A percentile compares a stretch with the other conserved stretches of the same genome.
These are phyloP conservation scores for Heteractis magnifica DNA, from an alignment of 92 coral and sea anemone genomes.

Conservation along the genomic window DNA sequence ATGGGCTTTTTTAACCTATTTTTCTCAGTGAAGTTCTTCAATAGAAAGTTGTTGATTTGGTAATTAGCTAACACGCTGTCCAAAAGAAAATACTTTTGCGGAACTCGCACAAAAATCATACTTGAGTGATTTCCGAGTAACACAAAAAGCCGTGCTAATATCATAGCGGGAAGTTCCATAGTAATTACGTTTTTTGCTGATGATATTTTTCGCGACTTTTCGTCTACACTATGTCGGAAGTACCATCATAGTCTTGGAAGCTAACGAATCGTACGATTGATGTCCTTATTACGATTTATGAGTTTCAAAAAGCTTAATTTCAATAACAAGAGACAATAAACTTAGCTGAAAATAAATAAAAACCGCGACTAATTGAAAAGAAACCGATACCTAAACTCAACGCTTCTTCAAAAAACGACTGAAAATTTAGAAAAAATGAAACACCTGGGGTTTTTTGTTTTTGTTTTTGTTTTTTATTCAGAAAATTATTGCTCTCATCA, in stretches of 20 bases:
- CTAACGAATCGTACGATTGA: background rate
- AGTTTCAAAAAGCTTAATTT: background rate
- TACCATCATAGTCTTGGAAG: background rate
- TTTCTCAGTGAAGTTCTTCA: too few species aligned
- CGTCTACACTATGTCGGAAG: conserved; percentile 3
- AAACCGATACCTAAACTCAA: background rate
- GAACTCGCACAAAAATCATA: too few species aligned
- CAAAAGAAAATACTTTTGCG: too few species aligned
- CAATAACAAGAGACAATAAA: background rate
- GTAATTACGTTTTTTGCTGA: background rate
- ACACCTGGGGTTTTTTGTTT: background rate
- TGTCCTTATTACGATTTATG: background rate
- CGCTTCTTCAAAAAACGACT: background rate
- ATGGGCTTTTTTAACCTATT: too few species aligned
- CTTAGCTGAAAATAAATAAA: background rate
- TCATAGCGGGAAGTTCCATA: background rate
- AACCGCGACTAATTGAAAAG: background rate
- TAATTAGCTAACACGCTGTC: too few species aligned
- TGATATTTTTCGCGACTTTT: background rate
- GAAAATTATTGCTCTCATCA: background rate
- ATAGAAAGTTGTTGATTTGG: too few species aligned
- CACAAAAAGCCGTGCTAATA: too few species aligned
- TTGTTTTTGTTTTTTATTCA: too few species aligned
- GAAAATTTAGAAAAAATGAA: background rate
- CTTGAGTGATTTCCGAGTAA: too few species aligned